Evolutionary conservation across 2,888 invertebrate species (phyloP).

Genomic region (Willowsia nigromaculata): DNA sequence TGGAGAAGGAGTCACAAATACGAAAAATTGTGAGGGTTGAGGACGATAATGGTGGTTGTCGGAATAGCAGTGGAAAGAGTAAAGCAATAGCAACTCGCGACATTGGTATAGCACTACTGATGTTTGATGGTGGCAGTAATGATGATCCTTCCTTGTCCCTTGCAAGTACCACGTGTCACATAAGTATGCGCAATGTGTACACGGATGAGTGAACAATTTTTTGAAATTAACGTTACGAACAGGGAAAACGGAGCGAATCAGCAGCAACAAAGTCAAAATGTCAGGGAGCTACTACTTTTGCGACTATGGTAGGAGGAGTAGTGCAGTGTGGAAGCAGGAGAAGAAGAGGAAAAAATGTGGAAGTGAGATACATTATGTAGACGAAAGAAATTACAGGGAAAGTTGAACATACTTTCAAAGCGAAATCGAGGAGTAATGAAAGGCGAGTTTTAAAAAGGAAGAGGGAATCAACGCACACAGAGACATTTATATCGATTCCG

Average conservation of each 20-base stretch:
- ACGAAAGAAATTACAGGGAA: neutral
- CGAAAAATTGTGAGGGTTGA: neutral
- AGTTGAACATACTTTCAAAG: conserved; percentile 24
- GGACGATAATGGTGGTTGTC: neutral
- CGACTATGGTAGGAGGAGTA: neutral
- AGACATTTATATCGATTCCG: neutral
- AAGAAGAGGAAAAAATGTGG: neutral
- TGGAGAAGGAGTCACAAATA: neutral
- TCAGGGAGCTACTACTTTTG: conserved; percentile 19
- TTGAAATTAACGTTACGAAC: conserved; percentile 63
- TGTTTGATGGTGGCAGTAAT: conserved; percentile 50
- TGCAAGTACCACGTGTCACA: conserved; percentile 61
- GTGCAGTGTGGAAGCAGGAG: neutral
- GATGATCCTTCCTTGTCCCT: conserved; percentile 65
- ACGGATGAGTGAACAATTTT: conserved; percentile 62
- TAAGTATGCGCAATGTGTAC: conserved; percentile 68
- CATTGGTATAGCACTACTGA: neutral
- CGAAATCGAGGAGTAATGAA: conserved; percentile 47
- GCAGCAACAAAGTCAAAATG: conserved; percentile 61
- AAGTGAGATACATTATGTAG: neutral
- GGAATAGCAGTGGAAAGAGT: neutral
- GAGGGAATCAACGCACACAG: neutral
- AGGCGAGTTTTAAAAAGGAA: conserved; percentile 33
- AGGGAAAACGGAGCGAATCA: conserved; percentile 47
- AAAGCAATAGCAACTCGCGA: neutral